Conservation (phyloP, 2,797 vertebrate species). For the Myotis vivesi region DNA sequence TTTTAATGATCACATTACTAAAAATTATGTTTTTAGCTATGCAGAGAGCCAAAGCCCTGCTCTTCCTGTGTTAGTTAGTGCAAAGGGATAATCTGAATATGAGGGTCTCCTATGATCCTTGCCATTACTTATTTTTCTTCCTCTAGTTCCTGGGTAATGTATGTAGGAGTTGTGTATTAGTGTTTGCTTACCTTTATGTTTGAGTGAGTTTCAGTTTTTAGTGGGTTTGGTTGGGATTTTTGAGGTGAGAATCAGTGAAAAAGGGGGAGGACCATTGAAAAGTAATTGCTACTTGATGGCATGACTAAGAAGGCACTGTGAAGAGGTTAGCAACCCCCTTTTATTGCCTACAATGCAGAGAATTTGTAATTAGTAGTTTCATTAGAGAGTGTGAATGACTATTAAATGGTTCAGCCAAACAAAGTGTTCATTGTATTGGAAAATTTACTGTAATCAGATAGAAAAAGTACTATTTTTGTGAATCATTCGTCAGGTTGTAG, state of each 20-base stretch:
- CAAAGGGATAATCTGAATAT: neutral
- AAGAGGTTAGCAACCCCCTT: slow-evolving; percentile 69
- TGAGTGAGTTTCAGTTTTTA: neutral
- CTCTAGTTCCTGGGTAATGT: neutral
- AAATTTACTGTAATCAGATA: slow-evolving; percentile 77
- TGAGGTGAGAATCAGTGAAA: slow-evolving; percentile 40
- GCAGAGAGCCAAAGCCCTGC: neutral
- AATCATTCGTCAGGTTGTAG: slow-evolving; percentile 55
- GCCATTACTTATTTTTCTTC: neutral
- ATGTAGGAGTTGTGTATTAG: neutral
- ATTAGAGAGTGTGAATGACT: slow-evolving; percentile 66
- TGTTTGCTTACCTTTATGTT: neutral
- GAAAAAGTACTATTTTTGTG: slow-evolving; percentile 70
- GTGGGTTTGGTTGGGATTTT: slow-evolving; percentile 2
- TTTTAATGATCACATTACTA: neutral
- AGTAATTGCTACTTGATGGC: slow-evolving; percentile 64
- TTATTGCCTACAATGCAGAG: slow-evolving; percentile 72
- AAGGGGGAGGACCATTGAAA: neutral
- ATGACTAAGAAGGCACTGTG: slow-evolving; percentile 18
- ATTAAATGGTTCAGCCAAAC: slow-evolving; percentile 73
- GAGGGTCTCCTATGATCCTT: neutral
- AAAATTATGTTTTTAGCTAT: neutral
- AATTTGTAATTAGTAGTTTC: slow-evolving; percentile 77
- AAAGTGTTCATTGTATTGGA: slow-evolving; percentile 75
- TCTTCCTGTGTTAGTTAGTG: neutral